Evolutionary conservation across 1,140 invertebrate genomes (phyloP).

Genomic region (Lordiphosa collinella): DNA sequence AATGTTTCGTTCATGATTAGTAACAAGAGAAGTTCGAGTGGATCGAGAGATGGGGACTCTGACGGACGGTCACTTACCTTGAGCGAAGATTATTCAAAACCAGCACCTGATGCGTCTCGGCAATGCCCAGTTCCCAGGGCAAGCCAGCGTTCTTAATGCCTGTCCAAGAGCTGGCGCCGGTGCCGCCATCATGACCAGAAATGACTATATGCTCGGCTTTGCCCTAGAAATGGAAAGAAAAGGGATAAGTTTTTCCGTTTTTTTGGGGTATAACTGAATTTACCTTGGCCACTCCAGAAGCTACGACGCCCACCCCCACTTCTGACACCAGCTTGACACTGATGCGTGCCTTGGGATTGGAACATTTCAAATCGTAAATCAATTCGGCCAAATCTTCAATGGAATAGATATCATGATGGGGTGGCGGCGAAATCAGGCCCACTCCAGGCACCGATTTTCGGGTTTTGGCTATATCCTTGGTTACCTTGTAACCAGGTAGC

Average conservation of each 20-base stretch:
- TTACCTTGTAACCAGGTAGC: slow-evolving; percentile 91
- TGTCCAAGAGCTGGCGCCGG: slow-evolving; percentile 98
- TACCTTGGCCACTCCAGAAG: slow-evolving; percentile 97
- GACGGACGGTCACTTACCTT: slow-evolving; percentile 78
- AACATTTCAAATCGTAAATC: slow-evolving; percentile 98
- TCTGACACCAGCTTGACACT: slow-evolving; percentile 99
- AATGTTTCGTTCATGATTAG: slow-evolving; percentile 76
- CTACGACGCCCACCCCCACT: slow-evolving; percentile 98
- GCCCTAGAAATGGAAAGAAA: slow-evolving; percentile 82
- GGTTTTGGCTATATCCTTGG: slow-evolving; percentile 96
- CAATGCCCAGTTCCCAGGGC: slow-evolving; percentile 98
- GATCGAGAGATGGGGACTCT: slow-evolving; percentile 26
- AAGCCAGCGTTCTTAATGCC: slow-evolving; percentile 96
- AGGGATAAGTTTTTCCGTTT: not conserved
- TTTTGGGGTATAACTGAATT: not conserved
- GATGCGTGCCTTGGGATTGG: slow-evolving; percentile 96
- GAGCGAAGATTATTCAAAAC: slow-evolving; percentile 97
- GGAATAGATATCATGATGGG: slow-evolving; percentile 99
- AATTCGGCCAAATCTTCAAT: slow-evolving; percentile 99
- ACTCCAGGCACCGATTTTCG: slow-evolving; percentile 97
- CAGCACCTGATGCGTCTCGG: slow-evolving; percentile 98
- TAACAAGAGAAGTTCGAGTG: slow-evolving; percentile 52
- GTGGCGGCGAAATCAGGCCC: slow-evolving; percentile 98
- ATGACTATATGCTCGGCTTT: slow-evolving; percentile 99
- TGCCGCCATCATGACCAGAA: slow-evolving; percentile 99